phyloP scores from a whole-genome alignment of 2,797 vertebrate species.

The Poecilia velifera region DNA sequence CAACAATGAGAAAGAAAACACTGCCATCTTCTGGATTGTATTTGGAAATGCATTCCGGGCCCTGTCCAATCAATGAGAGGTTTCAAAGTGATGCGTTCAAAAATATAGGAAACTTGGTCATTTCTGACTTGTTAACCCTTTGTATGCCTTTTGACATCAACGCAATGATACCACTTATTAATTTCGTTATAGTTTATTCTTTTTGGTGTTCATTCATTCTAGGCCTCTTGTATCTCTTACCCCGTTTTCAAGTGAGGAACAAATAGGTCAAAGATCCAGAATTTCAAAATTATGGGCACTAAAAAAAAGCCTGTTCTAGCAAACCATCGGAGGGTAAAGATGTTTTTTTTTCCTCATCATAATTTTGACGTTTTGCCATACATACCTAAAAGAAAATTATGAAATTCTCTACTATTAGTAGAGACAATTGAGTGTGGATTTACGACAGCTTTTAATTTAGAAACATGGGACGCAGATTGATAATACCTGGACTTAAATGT shows the following conservation, averaged over 20 bases:
- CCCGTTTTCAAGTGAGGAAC: background rate
- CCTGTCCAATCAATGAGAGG: conserved; percentile 64
- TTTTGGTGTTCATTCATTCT: background rate
- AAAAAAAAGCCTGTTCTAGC: background rate
- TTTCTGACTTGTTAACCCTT: background rate
- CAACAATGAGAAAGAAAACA: conserved; percentile 42
- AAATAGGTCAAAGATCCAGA: too few species aligned
- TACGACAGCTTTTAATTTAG: background rate
- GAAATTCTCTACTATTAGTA: background rate
- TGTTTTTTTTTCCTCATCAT: background rate
- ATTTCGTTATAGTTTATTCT: background rate
- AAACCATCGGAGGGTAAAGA: too few species aligned
- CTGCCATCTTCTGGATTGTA: conserved; percentile 53
- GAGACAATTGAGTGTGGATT: background rate
- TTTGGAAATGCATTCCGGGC: background rate
- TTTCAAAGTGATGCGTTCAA: conserved; percentile 29
- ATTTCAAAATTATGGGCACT: background rate
- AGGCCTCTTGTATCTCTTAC: background rate
- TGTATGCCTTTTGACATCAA: background rate
- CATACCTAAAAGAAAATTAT: background rate
- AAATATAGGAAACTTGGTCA: fast-evolving
- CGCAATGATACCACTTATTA: background rate
- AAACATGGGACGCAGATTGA: background rate
- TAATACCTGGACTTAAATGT: background rate
- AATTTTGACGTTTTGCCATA: background rate